Conservation (phyloP, 30 jellyfish, hydroid and myxozoan genomes). For the Aurelia aurita region DNA sequence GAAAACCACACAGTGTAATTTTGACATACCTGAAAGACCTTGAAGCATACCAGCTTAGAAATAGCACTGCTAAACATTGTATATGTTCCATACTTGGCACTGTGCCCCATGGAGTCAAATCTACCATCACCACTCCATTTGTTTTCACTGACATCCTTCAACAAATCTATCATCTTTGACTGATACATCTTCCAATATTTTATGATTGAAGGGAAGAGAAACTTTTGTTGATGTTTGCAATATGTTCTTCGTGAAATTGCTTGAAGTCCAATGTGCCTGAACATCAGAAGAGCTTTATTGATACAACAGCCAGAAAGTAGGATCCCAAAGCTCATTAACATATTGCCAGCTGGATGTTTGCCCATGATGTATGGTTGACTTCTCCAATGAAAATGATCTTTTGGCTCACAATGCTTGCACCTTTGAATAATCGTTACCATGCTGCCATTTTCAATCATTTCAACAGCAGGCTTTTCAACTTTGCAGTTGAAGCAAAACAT, state of each 20-base stretch:
- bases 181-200: neutral
- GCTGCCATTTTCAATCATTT: slow-evolving; percentile 6
- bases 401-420: neutral
- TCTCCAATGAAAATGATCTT: slow-evolving; percentile 9
- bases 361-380: slow-evolving; percentile 19
- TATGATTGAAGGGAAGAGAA: neutral
- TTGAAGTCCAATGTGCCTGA: slow-evolving; percentile 19
- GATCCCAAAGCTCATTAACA: slow-evolving; percentile 25
- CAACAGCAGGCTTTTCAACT: neutral
- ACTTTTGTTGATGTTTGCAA: neutral
- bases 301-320: slow-evolving; percentile 16
- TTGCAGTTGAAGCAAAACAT: slow-evolving; percentile 36
- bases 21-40: too few species aligned
- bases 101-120: slow-evolving; percentile 26
- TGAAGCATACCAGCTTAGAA: too few species aligned
- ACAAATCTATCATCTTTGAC: neutral
- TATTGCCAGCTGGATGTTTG: slow-evolving; percentile 28
- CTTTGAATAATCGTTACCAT: slow-evolving; percentile 7
- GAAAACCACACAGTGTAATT: too few species aligned
- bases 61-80: slow-evolving; percentile 13
- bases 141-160: neutral
- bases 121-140: slow-evolving; percentile 35
- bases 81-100: slow-evolving; percentile 11
- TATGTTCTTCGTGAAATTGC: slow-evolving; percentile 1
- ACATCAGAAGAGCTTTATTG: slow-evolving; percentile 17